These are phyloP conservation scores for Scelioninae gen. 2 DNA, from an alignment of 2,888 invertebrate genomes.

Conservation along the genomic window DNA sequence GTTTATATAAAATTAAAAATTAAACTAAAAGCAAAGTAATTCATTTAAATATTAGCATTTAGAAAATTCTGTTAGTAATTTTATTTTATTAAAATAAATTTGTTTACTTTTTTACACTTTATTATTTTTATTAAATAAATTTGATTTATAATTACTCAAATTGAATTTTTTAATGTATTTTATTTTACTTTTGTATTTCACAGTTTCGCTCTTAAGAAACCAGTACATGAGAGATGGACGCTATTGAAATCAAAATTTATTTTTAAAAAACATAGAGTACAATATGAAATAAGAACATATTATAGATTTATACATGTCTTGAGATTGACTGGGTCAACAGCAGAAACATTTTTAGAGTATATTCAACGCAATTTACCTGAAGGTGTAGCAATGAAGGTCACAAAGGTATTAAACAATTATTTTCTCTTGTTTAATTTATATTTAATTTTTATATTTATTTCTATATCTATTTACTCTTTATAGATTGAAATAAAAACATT, in stretches of 20 bases:
- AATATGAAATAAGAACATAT: constrained; percentile 96
- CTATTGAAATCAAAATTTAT: constrained; percentile 92
- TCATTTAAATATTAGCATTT: too few relatives aligned
- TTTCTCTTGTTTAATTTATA: constrained; percentile 34
- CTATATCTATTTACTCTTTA: neutral
- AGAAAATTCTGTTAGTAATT: neutral
- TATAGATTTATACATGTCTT: constrained; percentile 89
- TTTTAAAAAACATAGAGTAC: constrained; percentile 94
- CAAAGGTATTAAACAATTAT: constrained; percentile 78
- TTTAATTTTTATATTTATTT: constrained; percentile 17
- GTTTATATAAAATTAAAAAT: too few relatives aligned
- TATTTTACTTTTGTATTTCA: too few relatives aligned
- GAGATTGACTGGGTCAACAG: constrained; percentile 94
- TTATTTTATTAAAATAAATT: constrained; percentile 3
- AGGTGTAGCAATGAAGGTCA: constrained; percentile 95
- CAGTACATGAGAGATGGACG: constrained; percentile 85
- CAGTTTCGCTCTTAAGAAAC: constrained; percentile 83
- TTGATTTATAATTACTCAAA: neutral
- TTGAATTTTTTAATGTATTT: neutral
- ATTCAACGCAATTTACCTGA: constrained; percentile 97
- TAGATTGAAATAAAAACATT: constrained; percentile 68
- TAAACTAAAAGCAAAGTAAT: too few relatives aligned
- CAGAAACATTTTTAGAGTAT: constrained; percentile 96
- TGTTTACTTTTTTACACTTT: too few relatives aligned
- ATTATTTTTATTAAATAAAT: neutral